Conservation (phyloP, 2,113 vertebrate genomes). For the Lepus europaeus region DNA sequence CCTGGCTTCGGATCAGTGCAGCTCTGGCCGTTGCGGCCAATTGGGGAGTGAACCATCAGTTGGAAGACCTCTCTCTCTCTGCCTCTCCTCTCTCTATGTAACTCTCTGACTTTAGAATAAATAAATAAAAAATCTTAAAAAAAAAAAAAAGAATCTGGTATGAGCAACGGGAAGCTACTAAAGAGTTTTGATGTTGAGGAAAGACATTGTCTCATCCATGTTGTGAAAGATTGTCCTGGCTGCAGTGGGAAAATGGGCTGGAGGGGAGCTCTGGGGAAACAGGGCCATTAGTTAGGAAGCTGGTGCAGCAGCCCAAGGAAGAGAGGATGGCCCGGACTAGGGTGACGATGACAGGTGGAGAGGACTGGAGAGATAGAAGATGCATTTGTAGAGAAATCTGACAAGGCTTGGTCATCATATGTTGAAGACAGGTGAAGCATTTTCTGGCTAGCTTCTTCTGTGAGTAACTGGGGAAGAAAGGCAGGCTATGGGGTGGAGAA, state of each 20-base stretch:
- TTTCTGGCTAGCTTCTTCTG: slow-evolving; percentile 8
- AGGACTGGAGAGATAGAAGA: not conserved
- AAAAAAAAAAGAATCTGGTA: not conserved
- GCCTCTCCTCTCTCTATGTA: too few species aligned
- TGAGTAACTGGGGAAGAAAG: not conserved
- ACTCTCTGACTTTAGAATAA: too few species aligned
- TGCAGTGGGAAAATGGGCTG: not conserved
- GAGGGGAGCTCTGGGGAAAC: not conserved
- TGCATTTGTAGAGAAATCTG: not conserved
- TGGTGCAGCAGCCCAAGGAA: not conserved
- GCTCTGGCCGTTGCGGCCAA: too few species aligned
- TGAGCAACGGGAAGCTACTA: not conserved
- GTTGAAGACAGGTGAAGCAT: not conserved
- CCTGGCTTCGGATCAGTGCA: too few species aligned
- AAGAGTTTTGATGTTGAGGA: not conserved
- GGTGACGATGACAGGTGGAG: not conserved
- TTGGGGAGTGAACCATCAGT: too few species aligned
- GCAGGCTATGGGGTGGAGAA: not conserved
- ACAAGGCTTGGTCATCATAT: not conserved
- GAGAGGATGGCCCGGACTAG: not conserved
- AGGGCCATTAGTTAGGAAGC: not conserved
- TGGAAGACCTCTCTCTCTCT: too few species aligned
- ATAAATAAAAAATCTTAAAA: not conserved
- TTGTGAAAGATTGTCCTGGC: not conserved
- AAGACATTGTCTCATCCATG: not conserved